Percentiles rank a stretch among this genome's conserved stretches.
phyloP scores from a whole-genome alignment of 1,140 invertebrate genomes.

The Drosophila repleta region DNA sequence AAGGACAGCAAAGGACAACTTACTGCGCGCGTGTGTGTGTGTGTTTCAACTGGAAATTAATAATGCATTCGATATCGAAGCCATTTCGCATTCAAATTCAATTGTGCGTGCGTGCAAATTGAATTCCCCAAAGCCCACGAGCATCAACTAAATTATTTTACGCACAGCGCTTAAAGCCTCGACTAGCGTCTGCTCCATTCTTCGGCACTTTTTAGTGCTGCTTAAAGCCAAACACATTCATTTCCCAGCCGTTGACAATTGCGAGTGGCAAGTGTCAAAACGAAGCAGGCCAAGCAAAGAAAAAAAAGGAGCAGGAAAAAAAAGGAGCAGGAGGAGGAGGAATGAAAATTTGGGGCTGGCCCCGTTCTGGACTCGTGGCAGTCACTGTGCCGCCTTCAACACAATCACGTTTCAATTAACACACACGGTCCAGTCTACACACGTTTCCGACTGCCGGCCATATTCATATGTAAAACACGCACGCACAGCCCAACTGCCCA shows the following conservation, averaged over 20 bases:
- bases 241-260: conserved; percentile 56
- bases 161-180: conserved; percentile 56
- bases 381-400: conserved; percentile 30
- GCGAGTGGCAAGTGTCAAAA: conserved; percentile 72
- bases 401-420: conserved; percentile 81
- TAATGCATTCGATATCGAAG: conserved; percentile 70
- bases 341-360: neutral
- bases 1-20: conserved; percentile 36
- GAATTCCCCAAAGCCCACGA: conserved; percentile 74
- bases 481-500: conserved; percentile 51
- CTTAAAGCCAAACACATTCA: conserved; percentile 16
- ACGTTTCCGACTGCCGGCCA: conserved; percentile 32
- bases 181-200: conserved; percentile 35
- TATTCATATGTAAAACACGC: conserved; percentile 80
- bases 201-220: conserved; percentile 9
- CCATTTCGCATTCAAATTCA: conserved; percentile 79
- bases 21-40: conserved; percentile 11
- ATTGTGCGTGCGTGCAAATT: conserved; percentile 80
- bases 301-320: neutral
- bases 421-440: conserved; percentile 51
- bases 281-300: conserved; percentile 16
- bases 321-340: neutral
- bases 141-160: conserved; percentile 73
- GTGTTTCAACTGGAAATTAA: conserved; percentile 54
- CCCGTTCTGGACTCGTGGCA: neutral